phyloP scores from a whole-genome alignment of 2,797 vertebrate species.

The Trachurus trachurus region DNA sequence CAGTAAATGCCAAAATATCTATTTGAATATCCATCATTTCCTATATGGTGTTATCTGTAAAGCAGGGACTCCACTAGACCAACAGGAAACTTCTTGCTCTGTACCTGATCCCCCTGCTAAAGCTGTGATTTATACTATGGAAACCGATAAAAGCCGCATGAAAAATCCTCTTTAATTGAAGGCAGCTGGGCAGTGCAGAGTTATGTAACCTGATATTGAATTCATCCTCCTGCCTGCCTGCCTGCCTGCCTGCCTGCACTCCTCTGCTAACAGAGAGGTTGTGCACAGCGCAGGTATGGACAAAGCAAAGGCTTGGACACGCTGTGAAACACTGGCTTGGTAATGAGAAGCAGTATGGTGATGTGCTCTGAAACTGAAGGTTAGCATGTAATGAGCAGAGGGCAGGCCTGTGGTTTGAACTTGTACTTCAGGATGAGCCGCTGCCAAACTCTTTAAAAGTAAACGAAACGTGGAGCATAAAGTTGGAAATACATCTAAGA shows the following conservation, averaged over 20 bases:
- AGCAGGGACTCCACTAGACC: not conserved
- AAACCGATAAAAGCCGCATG: constrained; percentile 49
- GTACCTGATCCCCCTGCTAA: constrained; percentile 33
- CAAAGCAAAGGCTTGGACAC: not conserved
- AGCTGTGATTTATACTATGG: constrained; percentile 49
- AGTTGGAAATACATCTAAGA: constrained; percentile 11
- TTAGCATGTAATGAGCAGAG: not conserved
- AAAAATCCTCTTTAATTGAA: constrained; percentile 63
- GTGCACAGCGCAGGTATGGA: constrained; percentile 10
- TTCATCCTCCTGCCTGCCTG: constrained; percentile 49
- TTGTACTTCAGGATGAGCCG: not conserved
- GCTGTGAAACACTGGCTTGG: not conserved
- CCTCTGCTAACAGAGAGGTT: constrained; percentile 29
- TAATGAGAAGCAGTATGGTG: not conserved
- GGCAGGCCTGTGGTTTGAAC: not conserved
- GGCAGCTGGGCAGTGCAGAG: constrained; percentile 55
- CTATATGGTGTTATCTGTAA: constrained; percentile 9
- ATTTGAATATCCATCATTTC: constrained; percentile 4
- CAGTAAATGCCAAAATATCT: not conserved
- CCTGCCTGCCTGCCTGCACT: not conserved
- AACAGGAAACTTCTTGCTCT: constrained; percentile 16
- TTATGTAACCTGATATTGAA: constrained; percentile 69
- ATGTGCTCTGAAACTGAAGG: not conserved
- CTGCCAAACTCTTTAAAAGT: not conserved
- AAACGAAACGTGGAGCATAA: not conserved